A percentile compares a stretch with the other conserved stretches of the same genome.
Evolutionary conservation across 2,113 vertebrate genomes (phyloP).

Genomic region (Solenodon paradoxus): DNA sequence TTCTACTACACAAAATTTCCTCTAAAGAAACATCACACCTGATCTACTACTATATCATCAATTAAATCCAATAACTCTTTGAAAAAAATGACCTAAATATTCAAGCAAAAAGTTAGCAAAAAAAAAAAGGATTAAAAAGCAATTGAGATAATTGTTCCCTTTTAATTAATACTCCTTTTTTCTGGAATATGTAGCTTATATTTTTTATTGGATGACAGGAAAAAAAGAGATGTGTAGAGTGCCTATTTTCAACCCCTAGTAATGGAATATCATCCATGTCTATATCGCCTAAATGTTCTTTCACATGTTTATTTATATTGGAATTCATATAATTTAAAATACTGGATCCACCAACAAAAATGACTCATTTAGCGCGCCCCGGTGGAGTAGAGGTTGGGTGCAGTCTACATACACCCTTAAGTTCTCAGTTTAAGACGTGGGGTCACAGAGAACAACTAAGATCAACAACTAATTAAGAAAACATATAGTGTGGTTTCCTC

Average conservation of each 20-base stretch:
- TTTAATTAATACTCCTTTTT: neutral
- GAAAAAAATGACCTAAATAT: neutral
- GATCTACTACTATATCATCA: neutral
- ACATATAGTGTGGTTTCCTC: too few relatives aligned
- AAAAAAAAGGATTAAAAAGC: neutral
- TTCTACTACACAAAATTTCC: neutral
- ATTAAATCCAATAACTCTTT: neutral
- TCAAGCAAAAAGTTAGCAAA: neutral
- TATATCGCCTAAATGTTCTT: neutral
- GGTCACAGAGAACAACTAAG: too few relatives aligned
- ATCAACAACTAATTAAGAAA: too few relatives aligned
- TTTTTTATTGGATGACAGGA: too few relatives aligned
- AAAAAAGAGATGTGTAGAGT: too few relatives aligned
- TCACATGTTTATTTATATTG: neutral
- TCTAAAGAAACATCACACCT: neutral
- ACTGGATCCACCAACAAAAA: neutral
- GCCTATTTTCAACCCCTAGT: neutral
- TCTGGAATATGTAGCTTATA: neutral
- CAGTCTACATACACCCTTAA: too few relatives aligned
- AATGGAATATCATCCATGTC: neutral
- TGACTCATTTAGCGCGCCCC: accelerated
- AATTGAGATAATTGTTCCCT: too few relatives aligned
- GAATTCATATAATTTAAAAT: neutral
- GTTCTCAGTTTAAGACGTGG: too few relatives aligned
- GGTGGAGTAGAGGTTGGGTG: too few relatives aligned